Evolutionary conservation across 2,888 invertebrate genomes (phyloP).

Genomic region (Elysia crispata): DNA sequence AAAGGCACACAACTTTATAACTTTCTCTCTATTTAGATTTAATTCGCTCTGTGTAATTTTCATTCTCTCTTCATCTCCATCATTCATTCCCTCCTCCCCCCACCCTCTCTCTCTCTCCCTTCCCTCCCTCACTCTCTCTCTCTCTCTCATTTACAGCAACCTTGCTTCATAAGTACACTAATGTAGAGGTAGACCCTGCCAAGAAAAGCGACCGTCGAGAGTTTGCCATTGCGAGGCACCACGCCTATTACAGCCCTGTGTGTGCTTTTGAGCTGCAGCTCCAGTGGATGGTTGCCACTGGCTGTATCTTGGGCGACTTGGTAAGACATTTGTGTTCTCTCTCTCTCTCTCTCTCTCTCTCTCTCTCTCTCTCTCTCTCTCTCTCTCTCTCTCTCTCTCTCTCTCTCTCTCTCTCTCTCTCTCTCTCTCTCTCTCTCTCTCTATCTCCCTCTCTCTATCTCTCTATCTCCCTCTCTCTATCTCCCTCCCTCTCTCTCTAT

Average conservation of each 20-base stretch:
- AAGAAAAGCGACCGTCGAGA: constrained; percentile 84
- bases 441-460: too few relatives aligned
- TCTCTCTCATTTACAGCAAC: constrained; percentile 58
- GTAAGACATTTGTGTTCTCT: constrained; percentile 55
- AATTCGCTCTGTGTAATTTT: too few relatives aligned
- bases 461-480: too few relatives aligned
- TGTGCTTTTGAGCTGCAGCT: constrained; percentile 84
- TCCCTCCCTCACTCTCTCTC: too few relatives aligned
- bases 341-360: constrained; percentile 1
- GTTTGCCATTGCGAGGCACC: constrained; percentile 95
- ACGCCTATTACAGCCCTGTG: too few relatives aligned
- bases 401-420: neutral
- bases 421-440: neutral
- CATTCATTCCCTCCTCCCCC: too few relatives aligned
- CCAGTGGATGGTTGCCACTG: constrained; percentile 98
- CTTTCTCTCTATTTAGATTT: too few relatives aligned
- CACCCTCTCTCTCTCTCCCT: too few relatives aligned
- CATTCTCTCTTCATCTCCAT: too few relatives aligned
- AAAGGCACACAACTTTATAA: too few relatives aligned
- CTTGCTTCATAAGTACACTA: constrained; percentile 71
- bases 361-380: neutral
- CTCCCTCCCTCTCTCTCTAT: neutral
- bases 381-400: neutral
- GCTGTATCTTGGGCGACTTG: constrained; percentile 92
- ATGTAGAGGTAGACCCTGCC: constrained; percentile 74